These are phyloP conservation scores for Polyploca ridens DNA, from an alignment of 2,888 invertebrate species.

Conservation along the genomic window DNA sequence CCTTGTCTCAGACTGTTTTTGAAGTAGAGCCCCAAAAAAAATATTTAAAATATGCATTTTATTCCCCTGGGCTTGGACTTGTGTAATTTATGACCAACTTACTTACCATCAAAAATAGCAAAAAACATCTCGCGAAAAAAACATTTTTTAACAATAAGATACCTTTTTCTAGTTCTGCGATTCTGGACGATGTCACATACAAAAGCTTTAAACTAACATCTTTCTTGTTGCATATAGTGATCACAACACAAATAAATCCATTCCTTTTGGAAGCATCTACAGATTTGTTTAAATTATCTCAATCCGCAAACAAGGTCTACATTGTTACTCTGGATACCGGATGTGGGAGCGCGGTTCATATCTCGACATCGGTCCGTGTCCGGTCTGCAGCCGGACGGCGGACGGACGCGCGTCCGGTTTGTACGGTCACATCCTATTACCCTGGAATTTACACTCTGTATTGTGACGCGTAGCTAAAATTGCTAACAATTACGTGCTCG, in stretches of 20 bases:
- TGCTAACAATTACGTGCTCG: not conserved
- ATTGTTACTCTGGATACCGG: slow-evolving; percentile 40
- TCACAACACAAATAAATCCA: not conserved
- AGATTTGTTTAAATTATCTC: slow-evolving; percentile 26
- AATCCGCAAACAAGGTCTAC: slow-evolving; percentile 53
- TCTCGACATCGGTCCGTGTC: slow-evolving; percentile 48
- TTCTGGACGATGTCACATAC: too few species aligned
- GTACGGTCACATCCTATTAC: slow-evolving; percentile 63
- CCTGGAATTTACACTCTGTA: slow-evolving; percentile 62
- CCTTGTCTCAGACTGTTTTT: too few species aligned
- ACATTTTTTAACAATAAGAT: too few species aligned
- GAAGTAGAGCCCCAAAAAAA: too few species aligned
- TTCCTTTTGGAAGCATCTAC: not conserved
- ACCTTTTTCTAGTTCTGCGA: too few species aligned
- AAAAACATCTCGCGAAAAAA: too few species aligned
- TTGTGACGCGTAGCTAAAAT: slow-evolving; percentile 33
- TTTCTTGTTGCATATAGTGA: not conserved
- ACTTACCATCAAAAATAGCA: too few species aligned
- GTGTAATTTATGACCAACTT: too few species aligned
- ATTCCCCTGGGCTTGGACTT: too few species aligned
- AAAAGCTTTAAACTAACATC: too few species aligned
- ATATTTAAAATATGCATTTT: too few species aligned
- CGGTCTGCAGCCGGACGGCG: slow-evolving; percentile 43
- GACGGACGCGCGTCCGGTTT: slow-evolving; percentile 68
- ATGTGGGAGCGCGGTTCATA: slow-evolving; percentile 44